Base-by-base conservation (phyloP, 2,888 invertebrate species). In the Odontomyia ornata region DNA sequence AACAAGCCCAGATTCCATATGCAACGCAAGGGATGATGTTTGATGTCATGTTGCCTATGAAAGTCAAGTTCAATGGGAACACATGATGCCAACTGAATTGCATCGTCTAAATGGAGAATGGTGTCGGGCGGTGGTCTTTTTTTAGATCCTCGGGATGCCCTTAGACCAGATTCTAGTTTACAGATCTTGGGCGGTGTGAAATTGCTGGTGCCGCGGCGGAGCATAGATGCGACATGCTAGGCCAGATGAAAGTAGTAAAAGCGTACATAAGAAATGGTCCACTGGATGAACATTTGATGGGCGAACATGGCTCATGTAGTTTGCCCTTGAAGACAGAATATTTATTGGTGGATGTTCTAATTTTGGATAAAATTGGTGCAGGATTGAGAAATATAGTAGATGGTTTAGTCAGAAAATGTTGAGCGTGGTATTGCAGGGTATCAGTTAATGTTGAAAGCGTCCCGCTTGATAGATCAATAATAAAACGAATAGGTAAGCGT, bases 21-120 rank as follows among this genome's bases (percentile, higher is more conserved):
- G 28, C 9, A 52, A 18, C 60, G 5, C 60, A 43, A 47, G 69
- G 46, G 67, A 43, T 69, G 69, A n/a, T n/a, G n/a, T n/a, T 69
- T 47, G 30, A 69, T 69, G 69, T 30, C 47, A 69, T 69, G 69
- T 69, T 43, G 69, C 47, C 25, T 46, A 25, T 73, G 73, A 73
- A 73, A 73, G 73, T 73, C 73, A 73, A 73, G 73, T 73, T 73
- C 73, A 73, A 72, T 72, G 72, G 72, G 72, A 56, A 56, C 30
- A 73, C 60, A 73, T 21, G 73, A 57, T 73, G 73, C 73, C 73
- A 73, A 73, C 30, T 57, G 15, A 43, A n/a, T 46, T 52, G 7
- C 52, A 4, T 52, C 52, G 23, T 71, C 7, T 57, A 56, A 52
- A 36, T 57, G 60, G 73, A 69, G 60, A 73, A 73, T 73, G 60